These are phyloP conservation scores for Leucophora obtusa DNA, from an alignment of 2,888 invertebrate genomes.

Conservation along the genomic window DNA sequence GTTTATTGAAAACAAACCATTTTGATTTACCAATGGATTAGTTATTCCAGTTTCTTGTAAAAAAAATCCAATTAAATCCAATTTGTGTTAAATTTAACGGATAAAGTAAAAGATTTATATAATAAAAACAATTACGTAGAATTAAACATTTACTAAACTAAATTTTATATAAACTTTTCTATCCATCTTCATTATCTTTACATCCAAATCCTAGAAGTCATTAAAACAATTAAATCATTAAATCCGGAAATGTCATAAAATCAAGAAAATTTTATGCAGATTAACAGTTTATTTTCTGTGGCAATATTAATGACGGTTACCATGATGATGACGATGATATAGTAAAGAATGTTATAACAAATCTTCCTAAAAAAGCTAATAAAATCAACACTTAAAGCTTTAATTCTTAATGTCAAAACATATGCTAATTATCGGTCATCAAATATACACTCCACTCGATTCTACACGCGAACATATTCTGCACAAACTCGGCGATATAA, in stretches of 20 bases:
- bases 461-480: neutral
- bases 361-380: constrained; percentile 43
- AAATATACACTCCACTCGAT: constrained; percentile 38
- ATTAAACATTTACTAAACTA: constrained; percentile 6
- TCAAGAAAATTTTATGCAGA: constrained; percentile 41
- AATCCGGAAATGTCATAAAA: constrained; percentile 27
- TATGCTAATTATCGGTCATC: constrained; percentile 63
- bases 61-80: no score
- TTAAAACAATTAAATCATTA: constrained; percentile 44
- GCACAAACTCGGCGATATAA: neutral
- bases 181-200: constrained; percentile 17
- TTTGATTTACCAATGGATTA: no score
- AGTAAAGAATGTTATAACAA: constrained; percentile 2
- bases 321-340: neutral
- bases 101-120: neutral
- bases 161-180: constrained; percentile 4
- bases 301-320: constrained; percentile 10
- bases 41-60: no score
- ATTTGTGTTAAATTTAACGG: no score
- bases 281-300: constrained; percentile 35
- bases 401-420: constrained; percentile 60
- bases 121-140: neutral
- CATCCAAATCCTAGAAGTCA: constrained; percentile 30
- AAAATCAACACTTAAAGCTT: constrained; percentile 62
- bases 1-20: no score